Base-by-base conservation (phyloP, 1,140 invertebrate genomes). In the Caenorhabditis inopinata region DNA sequence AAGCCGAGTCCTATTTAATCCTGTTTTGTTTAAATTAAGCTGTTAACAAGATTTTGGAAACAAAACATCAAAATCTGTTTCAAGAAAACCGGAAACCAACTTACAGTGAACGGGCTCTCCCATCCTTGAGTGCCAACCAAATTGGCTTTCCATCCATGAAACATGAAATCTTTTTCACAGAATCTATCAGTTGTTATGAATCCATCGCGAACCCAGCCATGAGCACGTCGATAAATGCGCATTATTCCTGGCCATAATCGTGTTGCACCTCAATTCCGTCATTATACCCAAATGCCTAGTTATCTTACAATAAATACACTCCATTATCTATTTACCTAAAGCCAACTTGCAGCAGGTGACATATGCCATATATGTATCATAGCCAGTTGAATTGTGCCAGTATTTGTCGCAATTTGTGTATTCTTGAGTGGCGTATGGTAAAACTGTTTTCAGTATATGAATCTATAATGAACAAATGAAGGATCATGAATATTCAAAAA, bases 361-460 rank as follows among this genome's bases (percentile, higher is more conserved):
- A 53, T 85, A 85, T 14, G 83, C 83, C 83, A 85, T 85, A 78
- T 85, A 85, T n/a, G 45, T 85, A 42, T 85, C 85, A 82, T 85
- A 85, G 18, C 74, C 81, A 2, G 77, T 84, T 5, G 76, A 85
- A 14, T 84, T 79, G 76, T 82, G 83, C 83, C 84, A 85, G 38
- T 87, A 81, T 38, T 51, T 58, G 35, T 85, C 83, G 73, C 85
- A 85, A 29, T 84, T 83, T 16, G 79, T 53, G 47, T 74, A 53
- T 68, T 85, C 84, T 29, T 79, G 76, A 5, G 51, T 74, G n/a
- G 85, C 85, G 21, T 83, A 82, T 6, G 85, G 85, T 0, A 86
- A n/a, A 12, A 85, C 80, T 23, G 85, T 83, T 46, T 82, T 35
- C 9, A 85, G 46, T 32, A 85, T 83, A 51, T 85, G 85, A 14